Evolutionary conservation across 2,888 invertebrate species (phyloP), one percentile per base, ranked within the genome.

Genomic region (Andrena fulva): DNA sequence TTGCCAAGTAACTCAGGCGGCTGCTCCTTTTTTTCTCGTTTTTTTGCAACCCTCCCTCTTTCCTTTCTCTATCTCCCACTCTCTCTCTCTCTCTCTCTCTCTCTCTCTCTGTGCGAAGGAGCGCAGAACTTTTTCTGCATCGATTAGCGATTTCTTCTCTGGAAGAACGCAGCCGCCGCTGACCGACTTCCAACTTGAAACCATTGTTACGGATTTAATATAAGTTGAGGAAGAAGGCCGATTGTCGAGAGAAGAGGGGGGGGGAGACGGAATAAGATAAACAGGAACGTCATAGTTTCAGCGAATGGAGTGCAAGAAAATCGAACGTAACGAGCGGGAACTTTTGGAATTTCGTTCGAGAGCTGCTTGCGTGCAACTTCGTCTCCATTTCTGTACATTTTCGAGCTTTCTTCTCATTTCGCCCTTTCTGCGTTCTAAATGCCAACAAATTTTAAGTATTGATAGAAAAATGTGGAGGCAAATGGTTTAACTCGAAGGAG

Each of bases 161-260:
- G 42, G 42, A 48, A 35, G 67, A 80, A 74, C 63, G 73, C 54
- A 52, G 66, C 31, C 8, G 64, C 64, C 35, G 31, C 56, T 73
- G 81, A 67, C 80, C 80, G 75, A 74, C 54, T 80, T 74, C 70
- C 2, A 62, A 68, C 62, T 75, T 75, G 27, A 67, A 29, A 68
- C 56, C 54, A 80, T 75, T 80, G 75, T 75, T 75, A 70, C 75
- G 67, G 59, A 75, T 80, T 82, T 80, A 80, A 80, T 82, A 80
- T 75, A 82, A 82, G 80, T 82, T 67, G 52, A 56, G 63, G 33
- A 75, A 71, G 71, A 82, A 80, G 62, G 56, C 67, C 52, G 24
- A 50, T 50, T 69, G 50, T 27, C 42, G 16, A 7, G n/a, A 31
- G 71, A 20, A 20, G 48, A 10, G 29, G 1, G 10, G 1, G 10